These are phyloP conservation scores for Cotesia congregata DNA, from an alignment of 2,888 invertebrate species.

Conservation along the genomic window DNA sequence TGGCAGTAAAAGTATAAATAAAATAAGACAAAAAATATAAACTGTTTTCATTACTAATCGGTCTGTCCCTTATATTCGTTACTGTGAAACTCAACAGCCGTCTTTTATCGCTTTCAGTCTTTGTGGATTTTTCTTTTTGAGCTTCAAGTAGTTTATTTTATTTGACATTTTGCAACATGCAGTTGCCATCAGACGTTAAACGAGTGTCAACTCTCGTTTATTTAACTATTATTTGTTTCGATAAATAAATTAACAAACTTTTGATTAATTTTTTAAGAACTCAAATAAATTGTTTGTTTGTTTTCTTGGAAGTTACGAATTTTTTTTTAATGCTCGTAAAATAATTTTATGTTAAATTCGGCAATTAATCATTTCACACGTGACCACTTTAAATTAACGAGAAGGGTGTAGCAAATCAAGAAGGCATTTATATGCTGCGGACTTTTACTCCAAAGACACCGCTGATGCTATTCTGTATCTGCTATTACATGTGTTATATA, in stretches of 20 bases:
- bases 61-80: constrained; percentile 43
- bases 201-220: neutral
- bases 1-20: neutral
- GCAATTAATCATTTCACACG: constrained; percentile 40
- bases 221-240: neutral
- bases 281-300: neutral
- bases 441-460: neutral
- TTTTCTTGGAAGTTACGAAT: constrained; percentile 17
- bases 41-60: constrained; percentile 54
- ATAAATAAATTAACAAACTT: neutral
- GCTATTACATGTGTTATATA: neutral
- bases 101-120: constrained; percentile 34
- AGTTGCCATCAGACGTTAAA: neutral
- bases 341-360: constrained; percentile 23
- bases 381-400: constrained; percentile 36
- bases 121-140: neutral
- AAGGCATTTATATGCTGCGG: constrained; percentile 24
- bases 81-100: constrained; percentile 42
- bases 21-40: constrained; percentile 20
- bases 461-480: constrained; percentile 1
- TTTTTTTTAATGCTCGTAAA: constrained; percentile 8
- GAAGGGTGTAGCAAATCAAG: constrained; percentile 39
- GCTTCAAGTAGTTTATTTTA: constrained; percentile 1
- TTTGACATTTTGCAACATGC: constrained; percentile 3
- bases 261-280: neutral